These are phyloP conservation scores for Philotrypesis tridentata DNA, from an alignment of 1,140 invertebrate genomes.

Conservation along the genomic window DNA sequence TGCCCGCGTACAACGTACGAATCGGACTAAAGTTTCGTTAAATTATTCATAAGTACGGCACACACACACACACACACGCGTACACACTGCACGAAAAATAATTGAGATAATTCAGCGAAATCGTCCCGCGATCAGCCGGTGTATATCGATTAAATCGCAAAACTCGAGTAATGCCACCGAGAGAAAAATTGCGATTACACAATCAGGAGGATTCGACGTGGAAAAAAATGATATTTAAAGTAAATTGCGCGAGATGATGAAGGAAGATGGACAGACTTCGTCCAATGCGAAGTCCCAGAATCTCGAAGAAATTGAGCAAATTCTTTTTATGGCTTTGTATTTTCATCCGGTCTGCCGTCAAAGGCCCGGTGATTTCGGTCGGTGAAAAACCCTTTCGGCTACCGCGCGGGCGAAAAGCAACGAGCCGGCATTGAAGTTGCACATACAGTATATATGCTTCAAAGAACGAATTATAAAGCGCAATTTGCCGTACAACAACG, in stretches of 20 bases:
- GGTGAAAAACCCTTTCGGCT: constrained; percentile 28
- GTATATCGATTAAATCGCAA: not conserved
- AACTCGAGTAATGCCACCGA: not conserved
- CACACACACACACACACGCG: too few relatives aligned
- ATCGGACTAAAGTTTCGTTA: too few relatives aligned
- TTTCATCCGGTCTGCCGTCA: not conserved
- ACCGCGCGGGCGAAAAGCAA: not conserved
- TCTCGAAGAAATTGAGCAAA: not conserved
- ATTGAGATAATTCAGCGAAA: not conserved
- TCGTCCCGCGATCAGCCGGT: not conserved
- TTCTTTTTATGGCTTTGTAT: not conserved
- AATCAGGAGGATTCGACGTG: not conserved
- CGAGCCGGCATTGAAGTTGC: not conserved
- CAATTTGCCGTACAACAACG: not conserved
- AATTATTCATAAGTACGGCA: too few relatives aligned
- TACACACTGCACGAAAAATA: not conserved
- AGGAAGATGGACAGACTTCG: not conserved
- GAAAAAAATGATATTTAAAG: not conserved
- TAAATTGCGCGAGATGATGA: not conserved
- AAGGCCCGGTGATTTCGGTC: constrained; percentile 1
- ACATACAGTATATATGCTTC: not conserved
- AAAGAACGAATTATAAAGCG: constrained; percentile 15
- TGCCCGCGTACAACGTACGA: too few relatives aligned
- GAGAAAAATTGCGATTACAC: not conserved
- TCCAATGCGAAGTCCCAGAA: not conserved